Conservation (phyloP, 2,113 vertebrate species). For the Atrichornis clamosus region DNA sequence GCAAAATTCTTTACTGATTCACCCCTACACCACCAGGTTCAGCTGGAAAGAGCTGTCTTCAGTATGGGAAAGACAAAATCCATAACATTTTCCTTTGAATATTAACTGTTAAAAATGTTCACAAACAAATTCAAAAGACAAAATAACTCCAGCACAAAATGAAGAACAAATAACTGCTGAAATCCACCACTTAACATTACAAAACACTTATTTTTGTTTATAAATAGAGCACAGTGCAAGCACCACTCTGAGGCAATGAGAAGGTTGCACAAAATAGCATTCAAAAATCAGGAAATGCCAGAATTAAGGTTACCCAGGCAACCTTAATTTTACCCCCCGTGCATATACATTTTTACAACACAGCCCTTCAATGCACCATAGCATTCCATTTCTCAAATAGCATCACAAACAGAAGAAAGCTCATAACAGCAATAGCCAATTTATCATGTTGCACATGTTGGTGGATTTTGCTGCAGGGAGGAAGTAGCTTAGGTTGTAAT, state of each 20-base stretch:
- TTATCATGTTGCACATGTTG: not conserved
- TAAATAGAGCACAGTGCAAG: conserved; percentile 33
- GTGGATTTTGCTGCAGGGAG: not conserved
- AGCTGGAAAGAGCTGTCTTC: not conserved
- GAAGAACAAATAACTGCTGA: not conserved
- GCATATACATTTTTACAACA: conserved; percentile 32
- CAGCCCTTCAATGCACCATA: conserved; percentile 28
- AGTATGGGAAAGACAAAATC: not conserved
- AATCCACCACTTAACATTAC: not conserved
- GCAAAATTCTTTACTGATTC: not conserved
- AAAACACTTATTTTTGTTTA: conserved; percentile 36
- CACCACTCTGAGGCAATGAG: not conserved
- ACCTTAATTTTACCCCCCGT: conserved; percentile 50
- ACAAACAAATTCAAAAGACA: not conserved
- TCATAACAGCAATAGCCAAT: not conserved
- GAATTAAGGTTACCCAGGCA: conserved; percentile 61
- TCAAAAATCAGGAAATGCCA: conserved; percentile 63
- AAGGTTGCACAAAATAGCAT: conserved; percentile 38
- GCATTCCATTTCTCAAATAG: conserved; percentile 25
- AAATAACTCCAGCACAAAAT: not conserved
- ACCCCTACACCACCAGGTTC: not conserved
- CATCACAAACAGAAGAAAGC: not conserved
- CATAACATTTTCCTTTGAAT: not conserved
- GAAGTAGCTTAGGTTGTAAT: not conserved
- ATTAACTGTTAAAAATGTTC: not conserved